These are phyloP conservation scores for Aquatica leii DNA, from an alignment of 2,888 invertebrate species.

Conservation along the genomic window DNA sequence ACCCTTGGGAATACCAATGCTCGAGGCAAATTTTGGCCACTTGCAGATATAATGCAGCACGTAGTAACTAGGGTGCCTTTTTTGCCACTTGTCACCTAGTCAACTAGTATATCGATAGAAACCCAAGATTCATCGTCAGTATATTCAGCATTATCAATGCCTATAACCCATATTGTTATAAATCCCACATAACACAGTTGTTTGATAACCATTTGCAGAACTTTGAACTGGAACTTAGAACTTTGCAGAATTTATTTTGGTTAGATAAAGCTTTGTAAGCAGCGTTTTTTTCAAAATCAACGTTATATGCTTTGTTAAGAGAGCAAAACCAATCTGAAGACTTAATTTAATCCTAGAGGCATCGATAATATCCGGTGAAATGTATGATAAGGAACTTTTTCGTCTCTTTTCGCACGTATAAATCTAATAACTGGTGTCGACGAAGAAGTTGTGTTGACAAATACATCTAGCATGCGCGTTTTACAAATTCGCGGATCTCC, in stretches of 20 bases:
- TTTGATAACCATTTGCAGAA: slow-evolving; percentile 57
- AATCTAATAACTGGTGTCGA: slow-evolving; percentile 56
- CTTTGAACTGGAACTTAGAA: too few species aligned
- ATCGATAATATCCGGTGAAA: slow-evolving; percentile 59
- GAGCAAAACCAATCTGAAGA: slow-evolving; percentile 59
- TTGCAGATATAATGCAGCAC: too few species aligned
- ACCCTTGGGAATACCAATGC: too few species aligned
- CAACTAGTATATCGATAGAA: slow-evolving; percentile 61
- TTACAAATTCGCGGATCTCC: slow-evolving; percentile 69
- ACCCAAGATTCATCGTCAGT: slow-evolving; percentile 67
- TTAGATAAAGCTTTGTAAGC: slow-evolving; percentile 48
- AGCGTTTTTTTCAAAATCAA: slow-evolving; percentile 55
- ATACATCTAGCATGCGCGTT: slow-evolving; percentile 68
- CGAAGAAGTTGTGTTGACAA: slow-evolving; percentile 61
- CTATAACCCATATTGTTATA: slow-evolving; percentile 57
- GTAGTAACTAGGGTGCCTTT: too few species aligned
- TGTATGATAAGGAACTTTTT: slow-evolving; percentile 60
- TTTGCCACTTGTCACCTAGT: too few species aligned
- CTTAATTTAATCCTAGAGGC: slow-evolving; percentile 57
- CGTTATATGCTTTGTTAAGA: slow-evolving; percentile 63
- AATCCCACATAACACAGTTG: slow-evolving; percentile 57
- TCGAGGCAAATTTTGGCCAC: too few species aligned
- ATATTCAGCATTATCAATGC: slow-evolving; percentile 68
- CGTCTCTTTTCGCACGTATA: slow-evolving; percentile 53
- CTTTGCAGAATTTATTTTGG: slow-evolving; percentile 47